Percentiles rank a stretch among this genome's conserved stretches.
These are phyloP conservation scores for Sinohyriopsis cumingii DNA, from an alignment of 2,888 invertebrate genomes.

Conservation along the genomic window DNA sequence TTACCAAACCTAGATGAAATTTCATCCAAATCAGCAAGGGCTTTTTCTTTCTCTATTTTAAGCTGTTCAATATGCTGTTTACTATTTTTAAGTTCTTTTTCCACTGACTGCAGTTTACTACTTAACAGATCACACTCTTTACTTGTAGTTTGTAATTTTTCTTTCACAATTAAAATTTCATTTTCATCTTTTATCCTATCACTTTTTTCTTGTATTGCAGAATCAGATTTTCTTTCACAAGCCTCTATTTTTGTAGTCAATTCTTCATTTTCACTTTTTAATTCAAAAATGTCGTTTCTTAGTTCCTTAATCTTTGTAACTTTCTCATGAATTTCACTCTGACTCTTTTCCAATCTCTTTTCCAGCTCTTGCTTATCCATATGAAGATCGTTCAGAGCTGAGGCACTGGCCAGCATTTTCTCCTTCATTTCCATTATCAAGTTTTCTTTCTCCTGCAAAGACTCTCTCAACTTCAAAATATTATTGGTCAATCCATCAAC, in stretches of 20 bases:
- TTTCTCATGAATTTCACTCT: conserved; percentile 42
- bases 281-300: conserved; percentile 30
- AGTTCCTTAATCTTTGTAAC: conserved; percentile 43
- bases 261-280: conserved; percentile 29
- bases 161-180: conserved; percentile 16
- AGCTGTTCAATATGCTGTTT: conserved; percentile 29
- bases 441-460: conserved; percentile 24
- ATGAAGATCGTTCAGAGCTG: conserved; percentile 62
- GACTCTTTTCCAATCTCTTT: conserved; percentile 34
- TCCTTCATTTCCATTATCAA: conserved; percentile 49
- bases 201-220: conserved; percentile 1
- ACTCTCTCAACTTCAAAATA: conserved; percentile 18
- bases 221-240: conserved; percentile 2
- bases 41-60: conserved; percentile 4
- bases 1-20: not conserved
- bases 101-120: conserved; percentile 20
- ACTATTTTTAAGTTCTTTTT: conserved; percentile 36
- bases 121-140: conserved; percentile 3
- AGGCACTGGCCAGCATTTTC: conserved; percentile 54
- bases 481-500: conserved; percentile 16
- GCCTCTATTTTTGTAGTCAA: conserved; percentile 13
- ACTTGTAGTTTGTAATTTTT: conserved; percentile 8
- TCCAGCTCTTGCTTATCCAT: conserved; percentile 65
- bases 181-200: not conserved
- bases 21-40: conserved; percentile 11